A percentile compares a stretch with the other conserved stretches of the same genome.
phyloP scores from a whole-genome alignment of 2,797 vertebrate species.

The Botia kubotai region DNA sequence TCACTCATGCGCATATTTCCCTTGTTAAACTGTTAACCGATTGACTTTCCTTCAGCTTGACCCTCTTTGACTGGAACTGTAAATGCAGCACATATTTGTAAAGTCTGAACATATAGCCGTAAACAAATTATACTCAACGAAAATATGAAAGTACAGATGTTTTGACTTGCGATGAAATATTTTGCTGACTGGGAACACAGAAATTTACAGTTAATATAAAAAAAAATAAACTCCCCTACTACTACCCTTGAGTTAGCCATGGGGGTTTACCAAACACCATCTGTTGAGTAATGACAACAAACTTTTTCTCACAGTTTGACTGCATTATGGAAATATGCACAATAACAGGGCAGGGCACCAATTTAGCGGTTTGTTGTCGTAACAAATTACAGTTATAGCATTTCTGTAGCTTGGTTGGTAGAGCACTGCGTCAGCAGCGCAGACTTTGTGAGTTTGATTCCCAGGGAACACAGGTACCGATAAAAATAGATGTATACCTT shows the following conservation, averaged over 20 bases:
- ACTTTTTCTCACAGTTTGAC: constrained; percentile 41
- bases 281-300: constrained; percentile 44
- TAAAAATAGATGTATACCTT: neutral
- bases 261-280: constrained; percentile 52
- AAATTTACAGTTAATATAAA: constrained; percentile 24
- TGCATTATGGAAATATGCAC: constrained; percentile 15
- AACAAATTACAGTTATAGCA: neutral
- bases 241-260: constrained; percentile 45
- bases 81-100: constrained; percentile 5
- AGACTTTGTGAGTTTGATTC: neutral
- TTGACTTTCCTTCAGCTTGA: constrained; percentile 28
- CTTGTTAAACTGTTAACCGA: constrained; percentile 26
- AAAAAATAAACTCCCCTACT: constrained; percentile 29
- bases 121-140: neutral
- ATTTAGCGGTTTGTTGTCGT: neutral
- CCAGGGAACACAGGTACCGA: too few relatives aligned
- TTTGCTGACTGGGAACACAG: neutral
- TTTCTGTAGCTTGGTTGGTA: neutral
- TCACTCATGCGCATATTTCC: constrained; percentile 19
- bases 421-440: too few relatives aligned
- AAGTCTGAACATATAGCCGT: constrained; percentile 8
- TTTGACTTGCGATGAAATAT: neutral
- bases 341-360: neutral
- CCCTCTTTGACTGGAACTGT: constrained; percentile 6
- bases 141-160: neutral